Evolutionary conservation across 2,888 invertebrate species (phyloP).

Genomic region (Agonopterix heracliana): DNA sequence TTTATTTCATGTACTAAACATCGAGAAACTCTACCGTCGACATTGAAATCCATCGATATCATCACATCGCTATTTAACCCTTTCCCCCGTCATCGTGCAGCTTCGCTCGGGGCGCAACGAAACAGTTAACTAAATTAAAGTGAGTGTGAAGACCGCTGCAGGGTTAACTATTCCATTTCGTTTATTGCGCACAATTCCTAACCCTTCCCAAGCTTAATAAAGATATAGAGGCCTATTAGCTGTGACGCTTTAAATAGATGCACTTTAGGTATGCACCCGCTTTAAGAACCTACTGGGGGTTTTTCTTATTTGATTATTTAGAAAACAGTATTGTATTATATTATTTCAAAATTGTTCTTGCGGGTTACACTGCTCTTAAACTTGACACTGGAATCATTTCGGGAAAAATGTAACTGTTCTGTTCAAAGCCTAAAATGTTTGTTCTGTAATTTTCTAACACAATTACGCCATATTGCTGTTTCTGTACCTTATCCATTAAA

Average conservation of each 20-base stretch:
- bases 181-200: conserved; percentile 68
- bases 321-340: neutral
- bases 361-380: no score
- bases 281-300: neutral
- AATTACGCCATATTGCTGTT: no score
- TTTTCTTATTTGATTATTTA: neutral
- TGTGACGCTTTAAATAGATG: conserved; percentile 43
- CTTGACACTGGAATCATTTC: no score
- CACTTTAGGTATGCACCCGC: conserved; percentile 10
- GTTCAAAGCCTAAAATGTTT: no score
- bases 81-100: conserved; percentile 48
- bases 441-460: no score
- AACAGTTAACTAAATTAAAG: conserved; percentile 76
- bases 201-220: conserved; percentile 65
- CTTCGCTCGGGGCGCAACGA: conserved; percentile 61
- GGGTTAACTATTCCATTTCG: conserved; percentile 75
- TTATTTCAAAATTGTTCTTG: no score
- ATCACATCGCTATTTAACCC: conserved; percentile 56
- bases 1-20: no score
- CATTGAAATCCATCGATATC: conserved; percentile 17
- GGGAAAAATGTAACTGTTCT: no score
- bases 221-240: conserved; percentile 71
- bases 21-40: neutral
- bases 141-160: conserved; percentile 73
- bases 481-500: no score